Conservation (phyloP, 2,113 vertebrate species). For the Alexandromys fortis region DNA sequence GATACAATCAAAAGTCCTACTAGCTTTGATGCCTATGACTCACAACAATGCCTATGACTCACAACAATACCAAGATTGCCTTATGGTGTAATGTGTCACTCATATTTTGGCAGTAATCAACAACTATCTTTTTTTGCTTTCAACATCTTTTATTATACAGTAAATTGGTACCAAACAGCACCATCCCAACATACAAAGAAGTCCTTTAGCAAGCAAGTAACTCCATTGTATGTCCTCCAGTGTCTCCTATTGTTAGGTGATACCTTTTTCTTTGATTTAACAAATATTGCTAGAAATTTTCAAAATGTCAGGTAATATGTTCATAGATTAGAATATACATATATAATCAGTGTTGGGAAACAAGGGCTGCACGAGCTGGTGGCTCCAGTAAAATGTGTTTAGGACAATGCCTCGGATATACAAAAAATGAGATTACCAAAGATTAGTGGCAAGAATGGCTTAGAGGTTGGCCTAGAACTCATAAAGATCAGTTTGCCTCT, state of each 20-base stretch:
- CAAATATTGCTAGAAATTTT: background rate
- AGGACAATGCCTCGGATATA: background rate
- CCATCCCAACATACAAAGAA: background rate
- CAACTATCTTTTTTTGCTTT: background rate
- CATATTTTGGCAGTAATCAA: background rate
- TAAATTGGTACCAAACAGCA: background rate
- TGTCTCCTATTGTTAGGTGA: background rate
- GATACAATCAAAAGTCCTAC: background rate
- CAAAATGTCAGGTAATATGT: background rate
- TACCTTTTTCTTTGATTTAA: background rate
- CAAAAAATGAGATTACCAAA: background rate
- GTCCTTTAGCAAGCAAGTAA: background rate
- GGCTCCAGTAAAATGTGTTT: background rate
- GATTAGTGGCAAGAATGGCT: background rate
- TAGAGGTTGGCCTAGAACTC: background rate
- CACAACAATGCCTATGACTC: too few relatives aligned
- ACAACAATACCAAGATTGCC: background rate
- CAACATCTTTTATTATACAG: background rate
- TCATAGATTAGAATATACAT: background rate
- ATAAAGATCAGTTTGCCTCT: too few relatives aligned
- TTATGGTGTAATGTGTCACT: background rate
- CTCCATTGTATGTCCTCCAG: background rate
- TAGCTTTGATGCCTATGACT: background rate
- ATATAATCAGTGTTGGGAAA: background rate
- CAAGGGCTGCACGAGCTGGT: background rate